A percentile compares a stretch with the other conserved stretches of the same genome.
Conservation (phyloP, 2,888 invertebrate species). For the Philopedon plagiatum region DNA sequence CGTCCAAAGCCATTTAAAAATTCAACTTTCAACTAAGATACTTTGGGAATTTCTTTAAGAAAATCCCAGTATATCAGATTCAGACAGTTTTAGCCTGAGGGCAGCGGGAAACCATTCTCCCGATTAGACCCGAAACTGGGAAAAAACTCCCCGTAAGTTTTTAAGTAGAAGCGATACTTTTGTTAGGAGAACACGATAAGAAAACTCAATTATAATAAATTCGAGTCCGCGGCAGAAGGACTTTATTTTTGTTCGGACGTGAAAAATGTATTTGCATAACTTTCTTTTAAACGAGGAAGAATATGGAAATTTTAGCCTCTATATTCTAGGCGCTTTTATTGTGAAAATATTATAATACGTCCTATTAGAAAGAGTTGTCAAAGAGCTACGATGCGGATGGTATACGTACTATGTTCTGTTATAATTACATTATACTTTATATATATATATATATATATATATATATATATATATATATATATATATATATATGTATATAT, state of each 20-base stretch:
- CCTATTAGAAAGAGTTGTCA: no score
- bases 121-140: constrained; percentile 40
- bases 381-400: no score
- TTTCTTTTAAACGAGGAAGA: constrained; percentile 42
- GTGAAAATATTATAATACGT: no score
- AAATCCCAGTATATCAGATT: constrained; percentile 49
- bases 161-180: constrained; percentile 37
- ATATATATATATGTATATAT: no score
- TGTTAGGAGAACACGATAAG: constrained; percentile 49
- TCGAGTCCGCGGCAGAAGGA: constrained; percentile 36
- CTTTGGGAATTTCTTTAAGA: constrained; percentile 15
- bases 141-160: constrained; percentile 19
- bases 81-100: constrained; percentile 45
- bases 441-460: no score
- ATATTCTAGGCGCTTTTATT: neutral
- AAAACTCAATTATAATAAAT: constrained; percentile 53
- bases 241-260: constrained; percentile 39
- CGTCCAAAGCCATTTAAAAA: neutral
- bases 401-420: no score
- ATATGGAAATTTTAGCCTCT: constrained; percentile 27
- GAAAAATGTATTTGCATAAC: constrained; percentile 51
- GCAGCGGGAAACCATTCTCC: constrained; percentile 35
- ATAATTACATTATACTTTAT: no score
- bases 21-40: constrained; percentile 4
- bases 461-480: no score